Conservation (phyloP, 2,113 vertebrate genomes). For the Ictalurus punctatus region DNA sequence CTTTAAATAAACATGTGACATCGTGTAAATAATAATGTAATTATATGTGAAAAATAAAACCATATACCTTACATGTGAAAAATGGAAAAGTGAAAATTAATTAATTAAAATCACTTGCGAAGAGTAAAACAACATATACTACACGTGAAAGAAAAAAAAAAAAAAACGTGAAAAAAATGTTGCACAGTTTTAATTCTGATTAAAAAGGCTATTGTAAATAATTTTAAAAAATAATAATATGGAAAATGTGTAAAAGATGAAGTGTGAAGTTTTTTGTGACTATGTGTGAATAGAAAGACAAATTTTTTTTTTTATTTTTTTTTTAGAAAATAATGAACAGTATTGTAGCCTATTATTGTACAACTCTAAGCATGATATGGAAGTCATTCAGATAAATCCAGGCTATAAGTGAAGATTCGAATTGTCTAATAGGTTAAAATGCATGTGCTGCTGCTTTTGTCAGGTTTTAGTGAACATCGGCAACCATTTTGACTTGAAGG, state of each 20-base stretch:
- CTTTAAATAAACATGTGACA: background rate
- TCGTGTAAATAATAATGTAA: background rate
- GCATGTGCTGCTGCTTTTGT: slow-evolving; percentile 33
- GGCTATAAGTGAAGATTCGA: background rate
- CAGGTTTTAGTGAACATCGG: slow-evolving; percentile 99
- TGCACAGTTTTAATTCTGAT: background rate
- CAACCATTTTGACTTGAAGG: slow-evolving; percentile 97
- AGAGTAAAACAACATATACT: background rate
- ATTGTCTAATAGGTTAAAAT: background rate
- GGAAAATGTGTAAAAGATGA: background rate
- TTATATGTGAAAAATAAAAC: background rate
- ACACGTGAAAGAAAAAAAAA: background rate
- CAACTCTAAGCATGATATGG: background rate
- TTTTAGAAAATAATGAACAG: background rate
- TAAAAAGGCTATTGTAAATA: no score
- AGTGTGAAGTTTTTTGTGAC: background rate
- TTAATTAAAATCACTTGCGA: background rate
- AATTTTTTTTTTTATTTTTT: background rate
- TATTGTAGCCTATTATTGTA: background rate
- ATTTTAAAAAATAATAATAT: no score
- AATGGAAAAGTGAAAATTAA: background rate
- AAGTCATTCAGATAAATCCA: background rate
- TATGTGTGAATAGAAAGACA: background rate
- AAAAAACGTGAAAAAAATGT: background rate
- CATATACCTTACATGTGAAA: background rate